A percentile compares a stretch with the other conserved stretches of the same genome.
phyloP scores from a whole-genome alignment of 2,888 invertebrate genomes.

The Autographa pulchrina region DNA sequence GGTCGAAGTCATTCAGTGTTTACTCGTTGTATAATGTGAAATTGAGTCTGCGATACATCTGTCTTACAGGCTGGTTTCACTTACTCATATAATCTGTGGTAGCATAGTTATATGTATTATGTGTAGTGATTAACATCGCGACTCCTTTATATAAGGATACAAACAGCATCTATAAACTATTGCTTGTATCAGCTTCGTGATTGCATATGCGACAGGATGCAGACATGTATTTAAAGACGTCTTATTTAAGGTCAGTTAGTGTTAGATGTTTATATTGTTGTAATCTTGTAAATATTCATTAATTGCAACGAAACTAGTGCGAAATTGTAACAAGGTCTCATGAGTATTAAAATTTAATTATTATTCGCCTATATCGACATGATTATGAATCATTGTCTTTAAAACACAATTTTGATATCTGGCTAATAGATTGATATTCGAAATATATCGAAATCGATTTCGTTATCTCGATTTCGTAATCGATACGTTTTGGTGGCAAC shows the following conservation, averaged over 20 bases:
- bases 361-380: not conserved
- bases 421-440: not conserved
- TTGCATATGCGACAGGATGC: not conserved
- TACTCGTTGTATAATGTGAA: not conserved
- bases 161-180: not conserved
- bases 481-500: not conserved
- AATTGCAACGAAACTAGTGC: slow-evolving; percentile 3
- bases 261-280: slow-evolving; percentile 2
- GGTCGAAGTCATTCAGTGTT: not conserved
- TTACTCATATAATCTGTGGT: slow-evolving; percentile 4
- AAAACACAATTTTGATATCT: not conserved
- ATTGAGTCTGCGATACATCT: not conserved
- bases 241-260: not conserved
- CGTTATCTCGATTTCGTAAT: not conserved
- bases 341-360: not conserved
- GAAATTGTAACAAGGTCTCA: not conserved
- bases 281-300: slow-evolving; percentile 9
- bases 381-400: slow-evolving; percentile 6
- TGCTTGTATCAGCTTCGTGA: not conserved
- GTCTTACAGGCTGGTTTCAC: not conserved
- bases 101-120: not conserved
- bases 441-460: not conserved
- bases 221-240: not conserved
- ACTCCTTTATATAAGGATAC: not conserved
- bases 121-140: not conserved